Base-by-base conservation (phyloP, 2,888 invertebrate genomes). In the Rhagonycha lutea region DNA sequence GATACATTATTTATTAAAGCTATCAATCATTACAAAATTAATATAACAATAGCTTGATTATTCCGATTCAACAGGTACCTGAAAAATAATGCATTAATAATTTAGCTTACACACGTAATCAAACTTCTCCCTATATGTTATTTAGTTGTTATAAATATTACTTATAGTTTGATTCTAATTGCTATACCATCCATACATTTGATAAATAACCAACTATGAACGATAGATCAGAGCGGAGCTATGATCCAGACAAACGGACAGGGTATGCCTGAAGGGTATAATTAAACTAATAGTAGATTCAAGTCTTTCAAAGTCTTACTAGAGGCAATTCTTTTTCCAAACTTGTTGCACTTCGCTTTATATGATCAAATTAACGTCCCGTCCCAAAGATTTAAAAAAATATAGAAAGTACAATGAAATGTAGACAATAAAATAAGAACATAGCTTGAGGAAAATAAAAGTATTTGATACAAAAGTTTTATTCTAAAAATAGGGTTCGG, bases 221-320 rank as follows among this genome's bases (percentile, higher is more conserved):
- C 75, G 74, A 78, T 78, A 78, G 77, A 78, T 78, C 75, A 78
- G 68, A 75, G 72, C 63, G 70, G 69, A 69, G 72, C 76, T 80
- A 80, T 81, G 79, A 80, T 81, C 79, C 80, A 83, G 82, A 82
- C 84, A 84, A 84, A 86, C 86, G 81, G 85, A 86, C 85, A 83
- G 85, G 84, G 83, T 80, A 83, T 79, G 82, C 85, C 86, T 79
- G 75, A 72, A 81, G 84, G 86, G 85, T 85, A 84, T 87, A 86
- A 87, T 87, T 87, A 87, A 86, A 84, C 85, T 87, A 87, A 87
- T 87, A 85, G 87, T 86, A 86, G 86, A 86, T 86, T 85, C 78
- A 74, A 65, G 78, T 76, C 76, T 73, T 75, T 74, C 69, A 68
- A 72, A 71, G 61, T 72, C 69, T 74, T 71, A 72, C 72, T 77